Evolutionary conservation across 2,113 vertebrate species (phyloP).

Genomic region (Oriolus oriolus): DNA sequence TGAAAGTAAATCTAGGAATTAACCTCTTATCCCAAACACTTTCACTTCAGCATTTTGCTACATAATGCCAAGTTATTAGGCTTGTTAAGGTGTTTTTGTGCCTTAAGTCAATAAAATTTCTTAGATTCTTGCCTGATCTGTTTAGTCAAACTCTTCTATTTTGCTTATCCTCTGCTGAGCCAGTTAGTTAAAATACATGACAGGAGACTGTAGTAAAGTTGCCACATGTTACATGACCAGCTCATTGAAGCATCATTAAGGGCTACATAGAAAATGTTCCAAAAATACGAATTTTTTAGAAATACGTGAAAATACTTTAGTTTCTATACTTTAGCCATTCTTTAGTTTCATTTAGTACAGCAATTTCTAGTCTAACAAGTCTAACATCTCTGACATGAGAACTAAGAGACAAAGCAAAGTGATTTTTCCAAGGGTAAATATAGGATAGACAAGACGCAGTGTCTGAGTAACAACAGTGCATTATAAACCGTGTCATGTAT

Average conservation of each 20-base stretch:
- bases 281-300: background rate
- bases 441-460: background rate
- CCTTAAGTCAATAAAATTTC: background rate
- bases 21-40: background rate
- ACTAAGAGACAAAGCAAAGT: background rate
- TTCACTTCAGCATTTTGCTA: background rate
- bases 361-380: background rate
- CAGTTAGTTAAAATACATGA: background rate
- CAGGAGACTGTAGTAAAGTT: background rate
- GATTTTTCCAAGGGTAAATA: background rate
- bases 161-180: background rate
- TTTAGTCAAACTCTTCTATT: background rate
- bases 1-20: background rate
- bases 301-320: background rate
- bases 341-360: background rate
- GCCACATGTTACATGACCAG: background rate
- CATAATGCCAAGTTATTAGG: background rate
- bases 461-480: background rate
- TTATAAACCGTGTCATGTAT: background rate
- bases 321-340: too few relatives aligned
- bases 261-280: background rate
- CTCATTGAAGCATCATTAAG: background rate
- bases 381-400: accelerated
- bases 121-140: background rate
- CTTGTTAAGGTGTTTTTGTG: background rate